Base-by-base conservation (phyloP, 2,888 invertebrate species). In the Petrolisthes manimaculis region DNA sequence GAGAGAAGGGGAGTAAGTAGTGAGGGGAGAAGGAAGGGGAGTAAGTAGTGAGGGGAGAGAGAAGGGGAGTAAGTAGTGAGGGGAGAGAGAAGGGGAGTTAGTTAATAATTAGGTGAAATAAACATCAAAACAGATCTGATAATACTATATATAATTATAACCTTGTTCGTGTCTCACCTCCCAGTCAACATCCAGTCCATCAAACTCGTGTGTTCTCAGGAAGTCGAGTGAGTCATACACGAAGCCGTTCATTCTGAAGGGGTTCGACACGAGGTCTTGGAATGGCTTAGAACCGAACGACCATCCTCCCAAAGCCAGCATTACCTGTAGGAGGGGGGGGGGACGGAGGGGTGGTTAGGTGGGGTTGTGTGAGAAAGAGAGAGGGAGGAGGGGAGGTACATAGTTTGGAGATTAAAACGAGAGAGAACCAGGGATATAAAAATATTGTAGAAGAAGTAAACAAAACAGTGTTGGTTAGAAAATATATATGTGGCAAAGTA, bases 171-270 rank as follows among this genome's bases (percentile, higher is more conserved):
- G n/a, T 9, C 83, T 80, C 82, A 89, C 90, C 93, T 98, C 97
- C 98, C 98, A 98, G 92, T 97, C 97, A 0, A 98, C 96, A 92
- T 98, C 98, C 88, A 98, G 93, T 5, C 98, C 98, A 92, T 98
- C 97, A 93, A 98, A 97, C 93, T 97, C 96, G 93, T 96, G 97
- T 92, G 97, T 97, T 80, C 98, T 94, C 83, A 98, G 94, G 94
- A 97, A 98, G 92, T 98, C 97, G 89, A 98, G 97, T 24, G 97
- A 97, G 93, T 97, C 97, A 93, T 98, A 98, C 4, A 98, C 97
- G 93, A 98, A 98, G 93, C 97, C 97, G 93, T 97, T 97, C 97
- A 97, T 97, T 79, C 97, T 95, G 95, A 96, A 97, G 5, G 96
- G 96, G 93, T 97, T 98, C 89, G 96, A 96, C 0, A 97, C 97